Conservation (phyloP, 2,113 vertebrate genomes). For the Trochalopteron elliotii region DNA sequence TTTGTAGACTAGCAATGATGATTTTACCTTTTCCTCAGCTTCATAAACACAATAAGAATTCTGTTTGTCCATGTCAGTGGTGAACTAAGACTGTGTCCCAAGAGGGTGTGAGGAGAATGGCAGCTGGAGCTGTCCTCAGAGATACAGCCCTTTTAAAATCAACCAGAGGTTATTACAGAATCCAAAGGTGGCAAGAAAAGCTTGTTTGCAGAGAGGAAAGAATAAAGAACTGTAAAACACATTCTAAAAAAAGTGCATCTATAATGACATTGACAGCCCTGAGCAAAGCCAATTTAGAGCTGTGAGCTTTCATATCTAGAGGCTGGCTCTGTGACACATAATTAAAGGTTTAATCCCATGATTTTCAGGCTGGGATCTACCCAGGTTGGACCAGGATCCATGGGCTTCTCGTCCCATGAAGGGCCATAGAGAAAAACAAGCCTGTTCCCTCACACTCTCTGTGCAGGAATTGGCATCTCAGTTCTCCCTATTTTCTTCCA, state of each 20-base stretch:
- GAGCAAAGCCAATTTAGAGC: not conserved
- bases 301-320: not conserved
- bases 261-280: not conserved
- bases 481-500: not conserved
- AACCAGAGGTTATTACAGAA: not conserved
- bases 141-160: not conserved
- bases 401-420: not conserved
- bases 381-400: not conserved
- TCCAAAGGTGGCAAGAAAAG: not conserved
- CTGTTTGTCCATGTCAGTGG: not conserved
- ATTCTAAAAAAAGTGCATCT: not conserved
- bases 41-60: not conserved
- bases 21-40: constrained; percentile 33
- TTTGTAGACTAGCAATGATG: constrained; percentile 51
- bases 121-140: not conserved
- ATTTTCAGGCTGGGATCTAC: not conserved
- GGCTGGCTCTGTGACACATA: not conserved
- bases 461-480: not conserved
- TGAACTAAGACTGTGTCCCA: not conserved
- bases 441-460: not conserved
- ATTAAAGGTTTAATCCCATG: not conserved
- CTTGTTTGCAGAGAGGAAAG: not conserved
- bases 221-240: not conserved
- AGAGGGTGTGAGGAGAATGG: not conserved
- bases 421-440: not conserved